Base-by-base conservation (phyloP, 1,140 invertebrate species). In the Charaxes varanes region DNA sequence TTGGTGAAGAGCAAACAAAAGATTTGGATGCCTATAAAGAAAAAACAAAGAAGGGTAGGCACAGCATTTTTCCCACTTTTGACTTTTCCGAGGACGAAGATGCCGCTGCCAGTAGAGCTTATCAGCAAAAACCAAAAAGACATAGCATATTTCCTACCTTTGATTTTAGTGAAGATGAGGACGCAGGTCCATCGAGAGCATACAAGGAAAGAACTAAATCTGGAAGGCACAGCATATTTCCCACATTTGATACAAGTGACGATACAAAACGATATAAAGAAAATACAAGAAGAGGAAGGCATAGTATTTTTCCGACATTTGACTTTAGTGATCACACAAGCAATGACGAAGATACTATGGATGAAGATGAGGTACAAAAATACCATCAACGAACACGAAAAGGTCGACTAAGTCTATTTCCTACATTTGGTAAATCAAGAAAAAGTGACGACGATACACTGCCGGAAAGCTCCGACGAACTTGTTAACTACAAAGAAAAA, bases 21-120 rank as follows among this genome's bases (percentile, higher is more conserved):
- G 53, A 69, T 4, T 37, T 62, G 18, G 68, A 63, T 21, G 47
- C 53, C 22, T 80, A 77, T 36, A 61, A 64, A 50, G 76, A 80
- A 45, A 66, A 62, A 30, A 77, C 76, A 10, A 80, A 64, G 40
- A 54, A 58, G 14, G 69, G 77, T 4, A 55, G 77, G 6, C 68
- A 63, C 32, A 81, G 77, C 21, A 77, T 82, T 38, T 82, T 82
- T 34, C 73, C 78, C 3, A 65, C 58, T 15, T 82, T 78, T 36
- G 74, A 79, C 46, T 82, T 78, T 36, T 77, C 68, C 4, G 71
- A 76, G 53, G 69, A 79, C 22, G 78, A 82, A 57, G 73, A 82
- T 53, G 40, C 45, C 5, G 63, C 62, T 28, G 43, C 62, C 13
- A 33, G 49, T 17, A 63, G 50, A 30, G 59, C 55, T 6, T 73